These are phyloP conservation scores for Crotalus horridus DNA, from an alignment of 2,113 vertebrate species.

Conservation along the genomic window DNA sequence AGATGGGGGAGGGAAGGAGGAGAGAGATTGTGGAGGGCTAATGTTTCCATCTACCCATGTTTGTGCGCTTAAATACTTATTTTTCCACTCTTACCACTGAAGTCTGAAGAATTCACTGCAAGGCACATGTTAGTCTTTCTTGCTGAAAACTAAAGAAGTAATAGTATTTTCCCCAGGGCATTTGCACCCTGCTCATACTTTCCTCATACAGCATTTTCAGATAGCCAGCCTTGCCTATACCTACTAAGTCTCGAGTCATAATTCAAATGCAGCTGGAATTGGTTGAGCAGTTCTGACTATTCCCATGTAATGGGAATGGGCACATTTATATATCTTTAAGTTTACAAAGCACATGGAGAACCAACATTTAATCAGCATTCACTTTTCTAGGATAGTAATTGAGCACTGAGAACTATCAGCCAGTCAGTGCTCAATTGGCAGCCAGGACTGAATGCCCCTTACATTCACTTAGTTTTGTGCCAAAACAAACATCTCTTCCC, in stretches of 20 bases:
- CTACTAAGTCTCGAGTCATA: neutral
- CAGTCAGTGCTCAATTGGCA: neutral
- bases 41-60: neutral
- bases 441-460: neutral
- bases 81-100: neutral
- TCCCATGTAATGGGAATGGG: neutral
- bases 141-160: neutral
- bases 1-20: neutral
- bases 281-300: neutral
- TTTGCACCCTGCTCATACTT: neutral
- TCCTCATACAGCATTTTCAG: neutral
- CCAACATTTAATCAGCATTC: neutral
- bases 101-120: neutral
- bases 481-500: neutral
- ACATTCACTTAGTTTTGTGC: neutral
- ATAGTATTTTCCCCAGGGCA: neutral
- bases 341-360: neutral
- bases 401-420: neutral
- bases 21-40: neutral
- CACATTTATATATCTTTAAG: neutral
- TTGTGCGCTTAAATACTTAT: neutral
- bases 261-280: neutral
- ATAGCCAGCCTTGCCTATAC: neutral
- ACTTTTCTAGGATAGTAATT: neutral
- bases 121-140: neutral